Percentiles rank a stretch among this genome's conserved stretches.
Conservation (phyloP, 2,113 vertebrate genomes). For the Ceyx melanurus region DNA sequence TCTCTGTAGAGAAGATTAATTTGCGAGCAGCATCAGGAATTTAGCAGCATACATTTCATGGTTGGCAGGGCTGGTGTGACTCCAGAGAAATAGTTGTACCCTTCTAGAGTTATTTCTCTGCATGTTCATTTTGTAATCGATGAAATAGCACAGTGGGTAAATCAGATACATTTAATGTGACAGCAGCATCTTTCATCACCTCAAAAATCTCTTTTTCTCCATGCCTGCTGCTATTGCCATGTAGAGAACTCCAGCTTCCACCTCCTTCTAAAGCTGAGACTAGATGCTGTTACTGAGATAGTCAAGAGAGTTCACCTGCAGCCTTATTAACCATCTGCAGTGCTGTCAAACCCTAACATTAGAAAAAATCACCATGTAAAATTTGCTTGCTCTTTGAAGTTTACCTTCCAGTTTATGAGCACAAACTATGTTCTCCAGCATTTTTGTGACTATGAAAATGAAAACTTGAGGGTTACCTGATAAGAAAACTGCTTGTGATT, state of each 20-base stretch:
- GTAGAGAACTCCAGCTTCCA: neutral
- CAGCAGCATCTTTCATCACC: constrained; percentile 9
- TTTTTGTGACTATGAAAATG: neutral
- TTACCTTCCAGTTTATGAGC: neutral
- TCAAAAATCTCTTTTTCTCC: neutral
- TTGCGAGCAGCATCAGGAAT: constrained; percentile 56
- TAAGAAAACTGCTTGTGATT: neutral
- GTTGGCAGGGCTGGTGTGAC: constrained; percentile 58
- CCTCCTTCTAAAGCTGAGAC: neutral
- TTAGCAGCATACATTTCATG: constrained; percentile 64
- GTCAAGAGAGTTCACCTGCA: neutral
- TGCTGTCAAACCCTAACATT: neutral
- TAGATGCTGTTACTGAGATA: neutral
- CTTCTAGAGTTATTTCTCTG: constrained; percentile 57
- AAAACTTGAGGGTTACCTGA: neutral
- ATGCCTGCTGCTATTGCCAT: neutral
- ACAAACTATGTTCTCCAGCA: neutral
- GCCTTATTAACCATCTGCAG: neutral
- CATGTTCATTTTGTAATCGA: constrained; percentile 68
- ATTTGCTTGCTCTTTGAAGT: neutral
- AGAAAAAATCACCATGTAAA: neutral
- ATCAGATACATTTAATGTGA: constrained; percentile 36
- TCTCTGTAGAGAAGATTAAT: constrained; percentile 55
- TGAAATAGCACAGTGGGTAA: constrained; percentile 45
- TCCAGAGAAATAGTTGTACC: constrained; percentile 67